Base-by-base conservation (phyloP, 1,140 invertebrate genomes). In the Triops longicaudatus region DNA sequence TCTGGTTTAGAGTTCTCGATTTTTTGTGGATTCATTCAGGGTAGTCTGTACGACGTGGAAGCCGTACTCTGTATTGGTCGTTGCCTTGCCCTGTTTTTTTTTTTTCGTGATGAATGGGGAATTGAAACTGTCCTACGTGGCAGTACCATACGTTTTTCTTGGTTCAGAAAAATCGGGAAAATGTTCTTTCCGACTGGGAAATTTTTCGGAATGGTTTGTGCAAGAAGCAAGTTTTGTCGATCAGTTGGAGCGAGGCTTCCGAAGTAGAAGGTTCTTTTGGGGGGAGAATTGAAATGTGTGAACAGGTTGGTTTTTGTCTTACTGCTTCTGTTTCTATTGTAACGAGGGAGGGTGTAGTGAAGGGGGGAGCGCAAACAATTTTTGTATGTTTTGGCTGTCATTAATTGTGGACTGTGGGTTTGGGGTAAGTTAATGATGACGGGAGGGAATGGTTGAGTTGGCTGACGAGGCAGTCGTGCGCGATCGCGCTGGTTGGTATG, bases 351-450 rank as follows among this genome's bases (percentile, higher is more conserved):
- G n/a, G n/a, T n/a, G n/a, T 7, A 63, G 50, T 22, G 14, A 63
- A 12, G 44, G n/a, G 50, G 14, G 50, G 50, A 1, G 6, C 10
- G 10, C 50, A 17, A 63, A 17, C 14, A 63, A 22, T 63, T 63
- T 63, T 63, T 63, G 22, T 17, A 5, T 63, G 50, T 63, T 17
- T 22, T 63, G 11, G 14, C 50, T 63, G 50, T 17, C n/a, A 63
- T 63, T 22, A 63, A 22, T 17, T 63, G 50, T 63, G n/a, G 50
- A 63, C 50, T 22, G 50, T 63, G 22, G 50, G 50, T 63, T 63
- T 63, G 3, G 50, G 50, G 50, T n/a, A 63, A 63, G 50, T 63
- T 63, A 63, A 63, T 63, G 50, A 63, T 63, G 50, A 63, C 50
- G n/a, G n/a, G 22, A 63, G 17, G 50, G 50, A 63, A 63, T 63